Evolutionary conservation across 1,140 invertebrate genomes (phyloP).

Genomic region (Globodera rostochiensis): DNA sequence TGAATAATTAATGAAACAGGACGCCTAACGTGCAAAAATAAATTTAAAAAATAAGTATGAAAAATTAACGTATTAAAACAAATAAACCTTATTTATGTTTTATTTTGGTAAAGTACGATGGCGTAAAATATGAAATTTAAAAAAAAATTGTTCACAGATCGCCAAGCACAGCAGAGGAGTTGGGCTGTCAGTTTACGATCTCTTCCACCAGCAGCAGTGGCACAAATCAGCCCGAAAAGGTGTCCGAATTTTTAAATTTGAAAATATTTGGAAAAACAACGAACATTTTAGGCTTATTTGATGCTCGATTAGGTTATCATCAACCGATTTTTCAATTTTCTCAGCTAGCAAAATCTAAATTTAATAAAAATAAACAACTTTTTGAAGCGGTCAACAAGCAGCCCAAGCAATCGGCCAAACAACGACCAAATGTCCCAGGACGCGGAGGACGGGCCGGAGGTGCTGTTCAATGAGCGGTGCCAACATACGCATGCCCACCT

Average conservation of each 20-base stretch:
- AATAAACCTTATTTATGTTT: background rate
- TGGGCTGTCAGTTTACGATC: background rate
- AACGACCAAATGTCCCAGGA: constrained; percentile 48
- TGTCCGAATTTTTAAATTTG: background rate
- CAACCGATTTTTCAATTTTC: no score
- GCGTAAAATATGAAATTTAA: background rate
- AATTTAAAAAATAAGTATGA: background rate
- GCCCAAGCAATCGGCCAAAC: background rate
- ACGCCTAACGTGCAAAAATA: no score
- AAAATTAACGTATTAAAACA: no score
- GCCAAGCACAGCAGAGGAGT: background rate
- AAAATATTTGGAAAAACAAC: background rate
- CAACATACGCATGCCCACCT: background rate
- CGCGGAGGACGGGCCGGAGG: constrained; percentile 53
- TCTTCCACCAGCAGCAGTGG: background rate
- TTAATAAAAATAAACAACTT: background rate
- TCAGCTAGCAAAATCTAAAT: background rate
- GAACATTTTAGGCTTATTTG: no score
- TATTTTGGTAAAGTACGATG: background rate
- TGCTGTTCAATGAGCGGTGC: constrained; percentile 29
- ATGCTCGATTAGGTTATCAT: no score
- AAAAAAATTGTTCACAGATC: constrained; percentile 1
- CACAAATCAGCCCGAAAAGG: background rate
- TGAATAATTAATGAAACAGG: background rate
- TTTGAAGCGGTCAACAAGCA: background rate